Conservation (phyloP, 2,888 invertebrate species). For the Dichetophora obliterata region DNA sequence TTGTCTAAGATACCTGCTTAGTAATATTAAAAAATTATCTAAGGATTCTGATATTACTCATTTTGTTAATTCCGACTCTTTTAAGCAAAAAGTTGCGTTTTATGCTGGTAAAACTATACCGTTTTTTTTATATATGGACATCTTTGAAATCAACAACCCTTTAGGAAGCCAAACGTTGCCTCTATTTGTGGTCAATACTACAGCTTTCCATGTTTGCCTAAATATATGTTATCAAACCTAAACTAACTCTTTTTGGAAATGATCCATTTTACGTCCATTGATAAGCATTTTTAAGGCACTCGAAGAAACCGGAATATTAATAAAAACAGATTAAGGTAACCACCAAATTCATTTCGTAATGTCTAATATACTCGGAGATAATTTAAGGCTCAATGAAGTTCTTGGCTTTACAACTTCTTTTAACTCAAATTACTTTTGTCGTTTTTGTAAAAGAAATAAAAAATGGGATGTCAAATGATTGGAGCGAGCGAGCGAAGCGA, state of each 20-base stretch:
- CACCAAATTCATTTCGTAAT: conserved; percentile 38
- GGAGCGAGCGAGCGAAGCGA: no score
- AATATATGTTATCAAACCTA: conserved; percentile 41
- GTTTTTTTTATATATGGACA: conserved; percentile 41
- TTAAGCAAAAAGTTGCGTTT: no score
- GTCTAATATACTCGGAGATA: conserved; percentile 13
- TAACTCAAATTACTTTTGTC: conserved; percentile 42
- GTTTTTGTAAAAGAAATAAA: conserved; percentile 42
- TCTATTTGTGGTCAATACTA: conserved; percentile 43
- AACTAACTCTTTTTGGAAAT: conserved; percentile 42
- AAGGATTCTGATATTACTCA: no score
- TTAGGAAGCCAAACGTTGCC: conserved; percentile 44
- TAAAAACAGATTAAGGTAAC: conserved; percentile 15
- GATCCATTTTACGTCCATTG: conserved; percentile 37
- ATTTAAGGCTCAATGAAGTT: conserved; percentile 33
- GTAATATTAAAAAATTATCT: no score
- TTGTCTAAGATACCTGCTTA: no score
- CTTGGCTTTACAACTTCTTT: conserved; percentile 44
- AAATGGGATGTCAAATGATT: conserved; percentile 21
- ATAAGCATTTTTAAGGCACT: conserved; percentile 27
- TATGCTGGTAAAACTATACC: conserved; percentile 34
- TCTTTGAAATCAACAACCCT: conserved; percentile 43
- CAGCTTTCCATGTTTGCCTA: conserved; percentile 41
- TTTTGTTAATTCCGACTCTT: no score
- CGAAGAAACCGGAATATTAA: conserved; percentile 40